Evolutionary conservation across 1,140 invertebrate species (phyloP).

Genomic region (Eufriesea mexicana): DNA sequence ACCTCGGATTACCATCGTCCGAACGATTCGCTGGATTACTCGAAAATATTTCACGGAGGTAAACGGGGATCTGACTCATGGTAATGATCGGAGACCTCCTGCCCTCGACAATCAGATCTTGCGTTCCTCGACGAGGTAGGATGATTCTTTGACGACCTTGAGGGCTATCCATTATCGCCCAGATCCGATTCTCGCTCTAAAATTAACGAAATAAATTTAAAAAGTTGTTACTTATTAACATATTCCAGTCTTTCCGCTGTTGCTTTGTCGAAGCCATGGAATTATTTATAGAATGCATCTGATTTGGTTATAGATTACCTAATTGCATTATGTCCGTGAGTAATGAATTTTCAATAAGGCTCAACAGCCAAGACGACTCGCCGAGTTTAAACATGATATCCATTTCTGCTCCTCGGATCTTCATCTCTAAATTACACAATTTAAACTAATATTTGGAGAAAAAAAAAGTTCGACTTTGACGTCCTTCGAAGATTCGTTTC

Average conservation of each 20-base stretch:
- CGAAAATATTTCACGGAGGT: not conserved
- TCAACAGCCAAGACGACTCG: no score
- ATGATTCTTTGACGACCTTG: slow-evolving; percentile 6
- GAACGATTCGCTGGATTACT: not conserved
- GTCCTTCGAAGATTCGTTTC: not conserved
- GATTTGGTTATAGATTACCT: no score
- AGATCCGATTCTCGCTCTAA: not conserved
- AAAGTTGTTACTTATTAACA: no score
- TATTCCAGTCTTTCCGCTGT: no score
- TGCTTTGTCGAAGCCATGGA: no score
- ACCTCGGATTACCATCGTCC: not conserved
- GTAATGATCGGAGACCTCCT: not conserved
- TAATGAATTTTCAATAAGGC: no score
- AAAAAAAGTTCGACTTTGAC: not conserved
- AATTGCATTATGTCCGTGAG: no score
- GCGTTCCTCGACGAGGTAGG: not conserved
- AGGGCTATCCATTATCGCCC: not conserved
- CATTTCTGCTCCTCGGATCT: no score
- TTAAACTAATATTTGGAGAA: not conserved
- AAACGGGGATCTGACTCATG: not conserved
- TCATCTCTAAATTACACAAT: not conserved
- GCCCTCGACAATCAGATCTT: not conserved
- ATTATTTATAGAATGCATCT: no score
- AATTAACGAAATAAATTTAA: no score
- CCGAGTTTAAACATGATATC: no score